Conservation (phyloP, 2,113 vertebrate species). For the Muntiacus muntjak region DNA sequence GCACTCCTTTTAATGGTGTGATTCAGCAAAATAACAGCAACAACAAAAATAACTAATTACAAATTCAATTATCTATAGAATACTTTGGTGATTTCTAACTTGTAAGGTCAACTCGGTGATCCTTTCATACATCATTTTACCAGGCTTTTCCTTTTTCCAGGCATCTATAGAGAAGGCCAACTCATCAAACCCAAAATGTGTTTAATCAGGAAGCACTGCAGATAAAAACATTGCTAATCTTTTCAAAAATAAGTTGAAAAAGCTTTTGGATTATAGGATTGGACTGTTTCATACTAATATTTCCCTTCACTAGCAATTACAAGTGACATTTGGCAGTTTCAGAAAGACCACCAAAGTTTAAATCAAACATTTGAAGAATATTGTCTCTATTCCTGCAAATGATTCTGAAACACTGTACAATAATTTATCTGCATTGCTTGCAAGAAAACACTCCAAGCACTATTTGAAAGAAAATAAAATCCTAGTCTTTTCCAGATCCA, state of each 20-base stretch:
- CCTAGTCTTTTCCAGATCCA: neutral
- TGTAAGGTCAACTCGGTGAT: neutral
- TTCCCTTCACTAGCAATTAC: neutral
- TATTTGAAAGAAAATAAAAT: neutral
- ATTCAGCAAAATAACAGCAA: neutral
- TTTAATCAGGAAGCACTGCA: neutral
- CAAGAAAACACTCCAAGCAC: neutral
- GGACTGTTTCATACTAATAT: neutral
- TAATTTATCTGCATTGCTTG: neutral
- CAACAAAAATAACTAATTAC: neutral
- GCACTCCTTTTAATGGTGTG: neutral
- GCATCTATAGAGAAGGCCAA: neutral
- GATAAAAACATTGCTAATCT: neutral
- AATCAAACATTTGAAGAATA: slow-evolving; percentile 14
- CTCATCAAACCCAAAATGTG: neutral
- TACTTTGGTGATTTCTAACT: neutral
- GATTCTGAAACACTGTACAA: neutral
- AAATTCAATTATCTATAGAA: neutral
- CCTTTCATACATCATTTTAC: neutral
- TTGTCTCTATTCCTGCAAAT: neutral
- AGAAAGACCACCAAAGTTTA: neutral
- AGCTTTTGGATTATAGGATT: neutral
- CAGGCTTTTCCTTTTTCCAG: neutral
- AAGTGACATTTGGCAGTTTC: neutral
- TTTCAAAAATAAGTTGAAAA: neutral